These are phyloP conservation scores for Felis catus DNA, from an alignment of 2,113 vertebrate genomes.

Conservation along the genomic window DNA sequence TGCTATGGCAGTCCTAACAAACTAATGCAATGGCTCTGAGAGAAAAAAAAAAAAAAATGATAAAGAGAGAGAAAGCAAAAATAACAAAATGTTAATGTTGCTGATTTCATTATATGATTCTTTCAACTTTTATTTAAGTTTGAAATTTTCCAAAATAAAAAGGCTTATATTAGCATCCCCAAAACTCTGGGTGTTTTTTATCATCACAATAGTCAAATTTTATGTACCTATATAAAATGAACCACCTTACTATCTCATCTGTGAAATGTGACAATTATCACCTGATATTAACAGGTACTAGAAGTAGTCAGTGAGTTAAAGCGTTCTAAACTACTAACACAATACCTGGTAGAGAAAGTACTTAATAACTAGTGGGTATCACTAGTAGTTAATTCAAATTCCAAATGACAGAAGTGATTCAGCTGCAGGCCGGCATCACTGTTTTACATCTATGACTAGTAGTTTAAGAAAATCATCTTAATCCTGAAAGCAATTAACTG, in stretches of 20 bases:
- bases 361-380: not conserved
- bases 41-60: not conserved
- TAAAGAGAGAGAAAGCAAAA: not conserved
- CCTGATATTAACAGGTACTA: not conserved
- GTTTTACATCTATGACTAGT: not conserved
- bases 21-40: not conserved
- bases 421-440: not conserved
- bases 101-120: not conserved
- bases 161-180: not conserved
- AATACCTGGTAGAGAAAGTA: not conserved
- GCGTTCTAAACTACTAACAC: not conserved
- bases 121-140: not conserved
- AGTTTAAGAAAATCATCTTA: conserved; percentile 21
- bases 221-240: conserved; percentile 4
- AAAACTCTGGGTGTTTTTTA: not conserved
- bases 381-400: conserved; percentile 7
- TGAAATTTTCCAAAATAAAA: not conserved
- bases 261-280: not conserved
- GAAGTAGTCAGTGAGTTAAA: conserved; percentile 18
- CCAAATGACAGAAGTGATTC: not conserved
- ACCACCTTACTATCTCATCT: not conserved
- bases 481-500: conserved; percentile 7
- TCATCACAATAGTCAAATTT: conserved; percentile 4
- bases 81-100: not conserved
- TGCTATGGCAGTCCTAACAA: not conserved